phyloP scores from a whole-genome alignment of 1,140 invertebrate species.

The Mycetomoellerius zeteki region DNA sequence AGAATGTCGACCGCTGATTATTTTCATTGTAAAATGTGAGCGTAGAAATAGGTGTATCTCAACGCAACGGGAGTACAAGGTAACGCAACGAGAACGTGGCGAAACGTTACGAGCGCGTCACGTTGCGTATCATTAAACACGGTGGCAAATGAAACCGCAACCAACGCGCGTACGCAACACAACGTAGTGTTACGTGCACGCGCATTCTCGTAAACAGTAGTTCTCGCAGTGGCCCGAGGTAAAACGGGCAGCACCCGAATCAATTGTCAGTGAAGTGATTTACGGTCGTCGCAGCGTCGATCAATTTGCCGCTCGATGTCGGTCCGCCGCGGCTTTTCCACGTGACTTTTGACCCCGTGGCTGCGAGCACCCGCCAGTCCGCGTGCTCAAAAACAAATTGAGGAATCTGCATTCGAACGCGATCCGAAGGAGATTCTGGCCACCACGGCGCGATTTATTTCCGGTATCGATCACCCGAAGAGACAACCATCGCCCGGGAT shows the following conservation, averaged over 20 bases:
- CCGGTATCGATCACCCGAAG: constrained; percentile 15
- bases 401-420: constrained; percentile 29
- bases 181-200: constrained; percentile 53
- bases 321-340: constrained; percentile 4
- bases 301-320: constrained; percentile 71
- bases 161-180: not conserved
- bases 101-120: constrained; percentile 52
- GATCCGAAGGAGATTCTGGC: constrained; percentile 23
- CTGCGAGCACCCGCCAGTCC: constrained; percentile 25
- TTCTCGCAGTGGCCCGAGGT: constrained; percentile 58
- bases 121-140: constrained; percentile 57
- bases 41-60: not conserved
- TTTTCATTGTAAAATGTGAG: not conserved
- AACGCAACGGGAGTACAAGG: not conserved
- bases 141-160: constrained; percentile 48
- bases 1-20: not conserved
- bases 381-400: constrained; percentile 67
- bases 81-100: constrained; percentile 44
- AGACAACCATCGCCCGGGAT: constrained; percentile 3
- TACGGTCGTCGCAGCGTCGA: constrained; percentile 71
- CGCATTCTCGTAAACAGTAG: constrained; percentile 54
- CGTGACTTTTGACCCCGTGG: constrained; percentile 18
- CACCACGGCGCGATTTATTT: constrained; percentile 28
- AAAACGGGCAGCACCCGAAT: constrained; percentile 69
- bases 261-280: constrained; percentile 76